Percentiles rank a stretch among this genome's conserved stretches.
Evolutionary conservation across 2,113 vertebrate genomes (phyloP).

Genomic region (Gulo gulo): DNA sequence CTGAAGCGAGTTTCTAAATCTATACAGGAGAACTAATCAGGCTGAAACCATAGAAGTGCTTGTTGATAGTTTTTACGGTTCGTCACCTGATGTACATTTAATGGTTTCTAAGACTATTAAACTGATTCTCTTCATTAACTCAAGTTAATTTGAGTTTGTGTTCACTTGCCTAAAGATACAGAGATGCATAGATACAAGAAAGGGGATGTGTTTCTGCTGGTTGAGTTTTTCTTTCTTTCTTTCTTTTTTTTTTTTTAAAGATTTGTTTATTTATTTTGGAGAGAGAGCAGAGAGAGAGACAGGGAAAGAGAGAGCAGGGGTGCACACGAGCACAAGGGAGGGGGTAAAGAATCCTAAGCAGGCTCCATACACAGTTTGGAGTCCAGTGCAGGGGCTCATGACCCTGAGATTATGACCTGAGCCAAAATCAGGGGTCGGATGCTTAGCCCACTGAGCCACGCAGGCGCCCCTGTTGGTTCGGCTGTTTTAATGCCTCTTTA

Average conservation of each 20-base stretch:
- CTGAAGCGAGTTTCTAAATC: conserved; percentile 14
- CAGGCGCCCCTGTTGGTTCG: not conserved
- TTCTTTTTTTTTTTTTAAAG: not conserved
- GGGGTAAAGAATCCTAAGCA: not conserved
- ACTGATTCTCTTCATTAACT: conserved; percentile 48
- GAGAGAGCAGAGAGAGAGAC: not conserved
- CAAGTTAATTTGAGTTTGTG: conserved; percentile 53
- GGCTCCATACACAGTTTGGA: not conserved
- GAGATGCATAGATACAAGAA: not conserved
- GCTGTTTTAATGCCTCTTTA: conserved; percentile 17
- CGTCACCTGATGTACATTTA: not conserved
- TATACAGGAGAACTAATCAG: not conserved
- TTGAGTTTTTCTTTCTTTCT: not conserved
- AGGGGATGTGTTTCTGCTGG: conserved; percentile 22
- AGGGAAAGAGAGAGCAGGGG: too few species aligned
- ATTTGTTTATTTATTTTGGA: not conserved
- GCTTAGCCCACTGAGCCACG: not conserved
- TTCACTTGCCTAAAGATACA: conserved; percentile 45
- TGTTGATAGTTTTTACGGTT: conserved; percentile 6
- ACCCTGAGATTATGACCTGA: not conserved
- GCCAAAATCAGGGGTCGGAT: not conserved
- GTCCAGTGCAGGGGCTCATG: not conserved
- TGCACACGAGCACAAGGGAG: not conserved
- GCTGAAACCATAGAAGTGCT: not conserved
- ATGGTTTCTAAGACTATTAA: conserved; percentile 44